These are phyloP conservation scores for Brachyhypopomus occidentalis DNA, from an alignment of 2,113 vertebrate species.

Conservation along the genomic window DNA sequence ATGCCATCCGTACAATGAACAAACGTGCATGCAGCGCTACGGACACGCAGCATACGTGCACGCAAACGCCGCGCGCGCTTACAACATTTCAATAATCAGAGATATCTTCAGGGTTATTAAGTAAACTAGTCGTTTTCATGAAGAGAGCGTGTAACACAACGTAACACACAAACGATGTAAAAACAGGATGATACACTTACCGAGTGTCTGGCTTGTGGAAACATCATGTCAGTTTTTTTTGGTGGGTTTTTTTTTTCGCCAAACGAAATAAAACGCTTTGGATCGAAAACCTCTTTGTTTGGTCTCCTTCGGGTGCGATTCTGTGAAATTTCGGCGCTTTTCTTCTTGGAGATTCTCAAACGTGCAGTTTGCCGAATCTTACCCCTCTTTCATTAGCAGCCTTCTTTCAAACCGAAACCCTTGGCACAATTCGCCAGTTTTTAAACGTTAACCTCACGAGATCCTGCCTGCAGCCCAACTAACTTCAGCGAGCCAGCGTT, in stretches of 20 bases:
- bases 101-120: no score
- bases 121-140: no score
- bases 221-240: constrained; percentile 79
- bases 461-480: no score
- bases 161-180: background rate
- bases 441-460: no score
- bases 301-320: background rate
- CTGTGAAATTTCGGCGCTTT: background rate
- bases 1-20: background rate
- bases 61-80: background rate
- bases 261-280: constrained; percentile 33
- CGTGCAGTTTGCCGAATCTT: background rate
- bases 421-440: no score
- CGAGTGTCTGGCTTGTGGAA: constrained; percentile 83
- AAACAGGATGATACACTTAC: constrained; percentile 63
- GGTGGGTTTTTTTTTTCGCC: constrained; percentile 32
- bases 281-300: constrained; percentile 29
- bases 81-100: no score
- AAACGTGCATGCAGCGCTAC: background rate
- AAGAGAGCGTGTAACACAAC: no score
- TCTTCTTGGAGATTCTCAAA: background rate
- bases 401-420: background rate
- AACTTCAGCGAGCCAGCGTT: no score
- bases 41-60: background rate
- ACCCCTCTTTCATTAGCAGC: background rate